Evolutionary conservation across 2,113 vertebrate species (phyloP), one percentile per base, ranked within the genome.

Genomic region (Entelurus aequoreus): DNA sequence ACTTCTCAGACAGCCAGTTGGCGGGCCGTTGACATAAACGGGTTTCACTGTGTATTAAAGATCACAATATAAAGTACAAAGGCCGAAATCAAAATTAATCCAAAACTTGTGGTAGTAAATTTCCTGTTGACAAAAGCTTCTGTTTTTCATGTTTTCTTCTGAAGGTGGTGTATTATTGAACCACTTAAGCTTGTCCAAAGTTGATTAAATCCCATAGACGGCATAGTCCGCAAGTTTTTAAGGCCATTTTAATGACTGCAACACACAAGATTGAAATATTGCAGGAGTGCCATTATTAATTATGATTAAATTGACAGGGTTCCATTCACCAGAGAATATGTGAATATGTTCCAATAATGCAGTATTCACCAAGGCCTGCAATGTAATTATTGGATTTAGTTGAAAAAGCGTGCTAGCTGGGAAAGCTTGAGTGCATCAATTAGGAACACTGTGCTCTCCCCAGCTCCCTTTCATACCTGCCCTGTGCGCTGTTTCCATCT

Each of bases 271-370:
- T 83, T 80, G 77, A 88, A 85, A 77, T 69, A 63, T 69, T 67
- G 75, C 76, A 46, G 72, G 28, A 9, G 63, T 77, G 71, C 64
- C 71, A 77, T 75, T 82, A 81, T 84, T 87, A 86, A 86, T 87
- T 83, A 84, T 80, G 77, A 84, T 86, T 85, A 81, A 85, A 82
- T 62, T 82, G 63, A 83, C 76, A 7, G 65, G 59, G 77, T 74
- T 66, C 71, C 60, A 53, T 75, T 78, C 72, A 65, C 65, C 52
- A 59, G 60, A 74, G 82, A 67, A 60, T 44, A 11, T 61, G 62
- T 62, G 69, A 79, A 76, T 67, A 55, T 48, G 48, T 62, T 72
- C 60, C 69, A 65, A 65, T 77, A 69, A 80, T 69, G 62, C 71
- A 63, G 50, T 50, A 68, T 76, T 73, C 58, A 38, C 66, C 61